Evolutionary conservation across 1,140 invertebrate species (phyloP).

Genomic region (Dinothrombium tinctorium): DNA sequence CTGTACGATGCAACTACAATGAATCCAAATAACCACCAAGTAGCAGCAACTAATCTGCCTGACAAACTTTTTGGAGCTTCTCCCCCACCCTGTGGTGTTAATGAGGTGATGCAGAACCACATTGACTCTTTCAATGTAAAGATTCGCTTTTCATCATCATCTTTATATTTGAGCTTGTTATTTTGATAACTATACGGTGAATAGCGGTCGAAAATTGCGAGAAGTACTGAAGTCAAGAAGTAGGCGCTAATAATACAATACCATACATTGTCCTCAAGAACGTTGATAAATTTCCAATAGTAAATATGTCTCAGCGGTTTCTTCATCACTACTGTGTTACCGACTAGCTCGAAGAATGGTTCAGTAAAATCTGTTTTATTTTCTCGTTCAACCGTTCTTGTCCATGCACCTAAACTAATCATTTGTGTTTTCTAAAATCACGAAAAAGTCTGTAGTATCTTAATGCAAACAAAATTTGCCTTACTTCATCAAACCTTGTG

Average conservation of each 20-base stretch:
- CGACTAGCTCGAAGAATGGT: conserved; percentile 80
- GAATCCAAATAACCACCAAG: conserved; percentile 94
- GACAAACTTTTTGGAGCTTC: conserved; percentile 86
- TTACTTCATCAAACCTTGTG: not conserved
- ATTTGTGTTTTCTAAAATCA: not conserved
- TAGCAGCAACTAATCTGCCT: conserved; percentile 69
- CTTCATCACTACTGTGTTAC: conserved; percentile 73
- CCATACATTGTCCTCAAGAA: conserved; percentile 87
- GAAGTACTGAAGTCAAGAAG: not conserved
- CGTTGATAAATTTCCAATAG: conserved; percentile 86
- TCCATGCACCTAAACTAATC: conserved; percentile 52
- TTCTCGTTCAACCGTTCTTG: conserved; percentile 79
- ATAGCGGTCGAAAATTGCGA: conserved; percentile 1
- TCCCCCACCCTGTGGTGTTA: conserved; percentile 65
- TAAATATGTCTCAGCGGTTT: conserved; percentile 51
- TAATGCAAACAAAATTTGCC: not conserved
- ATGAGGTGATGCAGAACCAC: conserved; percentile 96
- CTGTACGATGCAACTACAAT: conserved; percentile 95
- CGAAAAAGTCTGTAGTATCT: not conserved
- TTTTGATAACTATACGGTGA: not conserved
- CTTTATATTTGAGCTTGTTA: not conserved
- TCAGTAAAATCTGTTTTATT: conserved; percentile 85
- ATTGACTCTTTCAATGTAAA: conserved; percentile 81
- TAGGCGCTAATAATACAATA: conserved; percentile 20
- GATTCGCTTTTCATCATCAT: conserved; percentile 2